These are phyloP conservation scores for Cichlasoma orientale DNA, from an alignment of 2,797 vertebrate species.

Conservation along the genomic window DNA sequence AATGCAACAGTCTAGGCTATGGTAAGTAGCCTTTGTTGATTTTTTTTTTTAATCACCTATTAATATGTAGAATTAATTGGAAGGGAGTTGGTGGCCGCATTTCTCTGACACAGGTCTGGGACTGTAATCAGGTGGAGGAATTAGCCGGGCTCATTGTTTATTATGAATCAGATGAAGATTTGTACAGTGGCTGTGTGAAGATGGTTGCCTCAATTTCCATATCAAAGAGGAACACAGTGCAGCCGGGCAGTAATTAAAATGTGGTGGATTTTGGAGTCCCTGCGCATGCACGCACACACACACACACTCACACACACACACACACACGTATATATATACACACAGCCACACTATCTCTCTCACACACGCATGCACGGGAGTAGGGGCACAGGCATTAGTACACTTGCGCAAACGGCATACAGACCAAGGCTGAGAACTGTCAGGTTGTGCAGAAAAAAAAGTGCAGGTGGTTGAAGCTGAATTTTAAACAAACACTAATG, in stretches of 20 bases:
- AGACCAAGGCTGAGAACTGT: conserved; percentile 84
- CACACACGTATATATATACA: not conserved
- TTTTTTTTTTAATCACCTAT: conserved; percentile 63
- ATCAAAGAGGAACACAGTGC: conserved; percentile 95
- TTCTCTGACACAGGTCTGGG: conserved; percentile 69
- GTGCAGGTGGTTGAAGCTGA: conserved; percentile 86
- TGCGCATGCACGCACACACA: conserved; percentile 36
- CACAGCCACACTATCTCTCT: conserved; percentile 18
- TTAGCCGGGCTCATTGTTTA: conserved; percentile 93
- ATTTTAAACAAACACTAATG: conserved; percentile 86
- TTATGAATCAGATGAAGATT: conserved; percentile 97
- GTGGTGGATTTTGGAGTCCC: conserved; percentile 90
- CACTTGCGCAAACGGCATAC: conserved; percentile 50
- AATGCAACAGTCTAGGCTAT: conserved; percentile 68
- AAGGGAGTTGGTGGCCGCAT: conserved; percentile 56
- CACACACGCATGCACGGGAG: conserved; percentile 34
- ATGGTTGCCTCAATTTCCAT: conserved; percentile 94
- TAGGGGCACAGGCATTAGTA: not conserved
- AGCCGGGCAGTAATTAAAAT: conserved; percentile 99
- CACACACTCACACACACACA: conserved; percentile 57
- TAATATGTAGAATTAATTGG: conserved; percentile 81
- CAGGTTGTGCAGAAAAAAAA: conserved; percentile 84
- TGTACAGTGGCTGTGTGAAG: conserved; percentile 90
- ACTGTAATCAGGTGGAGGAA: conserved; percentile 94
- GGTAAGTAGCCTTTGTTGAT: conserved; percentile 67